Base-by-base conservation (phyloP, 2,797 vertebrate genomes). In the Harpagifer antarcticus region DNA sequence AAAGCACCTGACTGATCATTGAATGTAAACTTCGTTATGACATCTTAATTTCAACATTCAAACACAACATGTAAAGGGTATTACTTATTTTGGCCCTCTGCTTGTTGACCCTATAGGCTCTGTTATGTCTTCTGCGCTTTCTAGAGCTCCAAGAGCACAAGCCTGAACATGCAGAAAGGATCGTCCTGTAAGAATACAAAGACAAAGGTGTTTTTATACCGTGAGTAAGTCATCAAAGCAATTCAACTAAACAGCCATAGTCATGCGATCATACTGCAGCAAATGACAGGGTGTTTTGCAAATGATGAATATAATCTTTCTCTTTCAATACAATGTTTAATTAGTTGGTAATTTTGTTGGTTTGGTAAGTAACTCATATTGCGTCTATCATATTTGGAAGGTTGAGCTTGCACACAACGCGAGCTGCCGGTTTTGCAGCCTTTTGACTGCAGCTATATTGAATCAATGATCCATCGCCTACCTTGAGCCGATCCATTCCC, bases 401-500 rank as follows among this genome's bases (percentile, higher is more conserved):
- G 19, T 72, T 44, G 49, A 20, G 40, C 20, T 20, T 48, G 42
- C 52, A 4, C 33, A 42, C 15, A 42, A 11, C 10, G 31, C 42
- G 17, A 62, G 27, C 7, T 53, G 10, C 10, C 67, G 4, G 48
- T 42, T 37, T 37, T 74, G 44, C 8, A 68, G 47, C 83, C 12
- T 55, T 60, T 62, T 74, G 48, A 31, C 57, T 65, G 16, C 20
- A 68, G 11, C 27, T 61, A 0, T 61, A 14, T 57, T 65, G 13
- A 68, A 58, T 65, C 15, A 54, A 43, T 64, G 47, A 15, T 64
- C 48, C 33, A 61, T 48, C 56, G 57, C 42, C 44, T 49, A 95
- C 96, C 95, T 95, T 96, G 61, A 96, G 92, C 19, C 94, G 93
- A 47, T 93, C 91, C 77, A 96, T 0, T 86, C 86, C 70, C 92